Evolutionary conservation across 2,797 vertebrate genomes (phyloP), one percentile per base, ranked within the genome.

Genomic region (Otolemur crassicaudatus): DNA sequence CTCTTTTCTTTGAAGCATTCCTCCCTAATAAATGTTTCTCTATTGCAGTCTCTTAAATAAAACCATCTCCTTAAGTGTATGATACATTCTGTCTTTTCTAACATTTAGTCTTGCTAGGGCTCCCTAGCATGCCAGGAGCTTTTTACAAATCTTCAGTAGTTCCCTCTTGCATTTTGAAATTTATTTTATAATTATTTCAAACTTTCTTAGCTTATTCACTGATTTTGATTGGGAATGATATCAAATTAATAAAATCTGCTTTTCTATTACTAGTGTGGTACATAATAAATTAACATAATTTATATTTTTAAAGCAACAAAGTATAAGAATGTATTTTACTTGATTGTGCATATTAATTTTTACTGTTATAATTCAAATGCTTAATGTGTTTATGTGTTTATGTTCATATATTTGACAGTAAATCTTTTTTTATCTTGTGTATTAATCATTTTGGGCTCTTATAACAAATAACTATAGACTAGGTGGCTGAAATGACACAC

Each of bases 251-350:
- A 90, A 92, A 75, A 53, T 1, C 12, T 69, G 29, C 4, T 91
- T 76, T 95, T 84, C 72, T 60, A 87, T 40, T 89, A 60, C 29
- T 72, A 69, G 34, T 79, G 19, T 84, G 11, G 67, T 13, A 9
- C 46, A 29, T 46, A 67, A 11, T 75, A 63, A 3, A 31, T 73
- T 16, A 34, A 76, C 77, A 69, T 5, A 79, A 25, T 60, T 34
- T 90, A 22, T 77, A 49, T 77, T 72, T 90, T 80, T 90, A 86
- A 94, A 70, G 4, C 43, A 93, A n/a, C 0, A 23, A 94, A 86
- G 9, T 56, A 20, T n/a, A 70, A 61, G 12, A 14, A 22, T 87
- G 31, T 63, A 67, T 86, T 90, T 86, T 72, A 65, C 16, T 82
- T 90, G 25, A 58, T 58, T 72, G 19, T 70, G 5, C 72, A 91